Percentiles rank a stretch among this genome's conserved stretches.
Conservation (phyloP, 1,140 invertebrate species). For the Acromyrmex heyeri region DNA sequence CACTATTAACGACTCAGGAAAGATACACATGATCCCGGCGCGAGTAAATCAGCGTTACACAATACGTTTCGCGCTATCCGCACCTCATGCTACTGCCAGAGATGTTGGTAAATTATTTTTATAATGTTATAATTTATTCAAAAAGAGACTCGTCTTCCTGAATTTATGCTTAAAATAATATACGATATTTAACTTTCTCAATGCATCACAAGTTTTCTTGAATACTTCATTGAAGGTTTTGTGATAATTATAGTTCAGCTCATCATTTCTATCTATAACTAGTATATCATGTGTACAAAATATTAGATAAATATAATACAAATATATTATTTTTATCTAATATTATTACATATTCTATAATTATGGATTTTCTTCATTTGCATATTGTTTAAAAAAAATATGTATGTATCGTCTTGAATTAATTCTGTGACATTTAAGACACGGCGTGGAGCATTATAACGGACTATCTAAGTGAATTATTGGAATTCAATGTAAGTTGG, state of each 20-base stretch:
- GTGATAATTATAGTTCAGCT: background rate
- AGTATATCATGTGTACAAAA: background rate
- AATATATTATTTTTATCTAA: constrained; percentile 4
- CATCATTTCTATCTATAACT: background rate
- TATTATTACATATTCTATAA: background rate
- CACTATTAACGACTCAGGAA: constrained; percentile 97
- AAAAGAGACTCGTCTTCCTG: background rate
- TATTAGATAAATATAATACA: background rate
- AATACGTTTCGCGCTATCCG: constrained; percentile 98
- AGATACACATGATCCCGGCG: constrained; percentile 99
- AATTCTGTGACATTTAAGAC: constrained; percentile 87
- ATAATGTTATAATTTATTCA: background rate
- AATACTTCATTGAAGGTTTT: background rate
- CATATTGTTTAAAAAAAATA: background rate
- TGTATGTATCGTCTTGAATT: background rate
- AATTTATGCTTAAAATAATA: background rate
- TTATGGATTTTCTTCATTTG: constrained; percentile 6
- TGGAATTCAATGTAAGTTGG: constrained; percentile 88
- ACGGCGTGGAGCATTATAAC: constrained; percentile 96
- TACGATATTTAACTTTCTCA: background rate
- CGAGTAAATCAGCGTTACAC: constrained; percentile 96
- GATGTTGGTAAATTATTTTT: constrained; percentile 91
- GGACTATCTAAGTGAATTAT: constrained; percentile 93
- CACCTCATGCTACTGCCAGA: constrained; percentile 94
- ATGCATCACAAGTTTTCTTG: background rate